Base-by-base conservation (phyloP, 92 coral and sea anemone species). In the Meandrina meandrites region DNA sequence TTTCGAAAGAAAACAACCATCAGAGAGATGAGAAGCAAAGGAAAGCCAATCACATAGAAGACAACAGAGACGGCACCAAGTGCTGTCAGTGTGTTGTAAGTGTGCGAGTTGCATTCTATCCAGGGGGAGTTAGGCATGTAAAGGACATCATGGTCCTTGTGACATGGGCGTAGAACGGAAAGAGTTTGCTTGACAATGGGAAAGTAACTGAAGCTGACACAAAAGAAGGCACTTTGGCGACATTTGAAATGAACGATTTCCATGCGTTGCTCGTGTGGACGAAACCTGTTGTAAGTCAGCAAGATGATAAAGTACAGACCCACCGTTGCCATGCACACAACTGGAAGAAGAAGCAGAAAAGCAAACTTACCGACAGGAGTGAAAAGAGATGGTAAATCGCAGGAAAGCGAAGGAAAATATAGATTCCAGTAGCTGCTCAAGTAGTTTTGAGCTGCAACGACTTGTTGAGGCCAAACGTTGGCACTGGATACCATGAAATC, bases 401-500 rank as follows among this genome's bases (percentile, higher is more conserved):
- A 94, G 22, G 97, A 88, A 32, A 92, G 88, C 27, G 90, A 84
- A 9, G 97, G 86, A 70, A 94, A 84, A 40, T 90, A 85, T 62
- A 94, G 70, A 53, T 92, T 94, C 89, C 91, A 85, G 42, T 90
- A 90, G 78, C 90, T 94, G 79, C 94, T 94, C 80, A 94, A 69
- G 79, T 92, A 90, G 57, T 86, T 88, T 71, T 94, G 95, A 67
- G 91, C 90, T n/a, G 80, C 60, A 51, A 85, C 64, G 13, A 94
- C 87, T 21, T 73, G 27, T 58, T 34, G 34, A 22, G 98, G 98
- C 98, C 98, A 94, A 70, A 88, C 86, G 40, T 90, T 89, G 48
- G 78, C 88, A 45, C 91, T 91, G 45, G 95, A 88, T 35, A 94
- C 79, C 92, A 94, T 83, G 32, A 93, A 94, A 81, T 94, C 95